Percentiles rank a stretch among this genome's conserved stretches.
Evolutionary conservation across 2,113 vertebrate species (phyloP).

Genomic region (Cichladusa arquata): DNA sequence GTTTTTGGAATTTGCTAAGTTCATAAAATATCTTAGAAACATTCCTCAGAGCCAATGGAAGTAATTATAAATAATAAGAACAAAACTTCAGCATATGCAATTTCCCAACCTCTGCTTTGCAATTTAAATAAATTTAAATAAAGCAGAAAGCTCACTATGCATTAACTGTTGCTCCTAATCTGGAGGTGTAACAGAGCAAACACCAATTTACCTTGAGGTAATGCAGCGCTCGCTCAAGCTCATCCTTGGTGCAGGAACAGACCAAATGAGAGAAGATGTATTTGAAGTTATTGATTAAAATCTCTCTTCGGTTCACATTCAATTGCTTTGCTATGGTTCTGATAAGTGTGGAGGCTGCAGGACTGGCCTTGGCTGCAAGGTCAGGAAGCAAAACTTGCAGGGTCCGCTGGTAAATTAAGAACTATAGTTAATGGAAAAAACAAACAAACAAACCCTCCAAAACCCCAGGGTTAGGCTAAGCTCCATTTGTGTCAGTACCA

Average conservation of each 20-base stretch:
- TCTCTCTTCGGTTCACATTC: conserved; percentile 92
- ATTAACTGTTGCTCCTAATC: neutral
- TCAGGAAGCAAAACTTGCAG: conserved; percentile 94
- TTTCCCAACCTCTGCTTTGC: neutral
- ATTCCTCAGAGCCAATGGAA: neutral
- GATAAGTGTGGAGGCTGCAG: conserved; percentile 89
- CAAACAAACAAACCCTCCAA: neutral
- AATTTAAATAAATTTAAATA: neutral
- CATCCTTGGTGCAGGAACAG: conserved; percentile 96
- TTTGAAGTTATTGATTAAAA: conserved; percentile 98
- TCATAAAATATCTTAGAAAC: neutral
- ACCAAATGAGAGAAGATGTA: conserved; percentile 98
- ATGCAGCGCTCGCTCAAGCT: conserved; percentile 91
- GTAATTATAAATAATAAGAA: neutral
- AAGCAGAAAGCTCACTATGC: neutral
- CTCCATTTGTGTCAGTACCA: neutral
- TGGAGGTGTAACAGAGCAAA: neutral
- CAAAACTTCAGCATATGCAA: neutral
- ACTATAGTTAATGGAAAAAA: neutral
- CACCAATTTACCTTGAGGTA: conserved; percentile 87
- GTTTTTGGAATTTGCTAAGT: neutral
- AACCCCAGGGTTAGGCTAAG: neutral
- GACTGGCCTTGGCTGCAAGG: conserved; percentile 93
- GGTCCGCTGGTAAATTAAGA: conserved; percentile 79
- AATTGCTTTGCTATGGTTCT: conserved; percentile 93